Evolutionary conservation across 1,140 invertebrate genomes (phyloP), one percentile per base, ranked within the genome.

Genomic region (Penaeus indicus): DNA sequence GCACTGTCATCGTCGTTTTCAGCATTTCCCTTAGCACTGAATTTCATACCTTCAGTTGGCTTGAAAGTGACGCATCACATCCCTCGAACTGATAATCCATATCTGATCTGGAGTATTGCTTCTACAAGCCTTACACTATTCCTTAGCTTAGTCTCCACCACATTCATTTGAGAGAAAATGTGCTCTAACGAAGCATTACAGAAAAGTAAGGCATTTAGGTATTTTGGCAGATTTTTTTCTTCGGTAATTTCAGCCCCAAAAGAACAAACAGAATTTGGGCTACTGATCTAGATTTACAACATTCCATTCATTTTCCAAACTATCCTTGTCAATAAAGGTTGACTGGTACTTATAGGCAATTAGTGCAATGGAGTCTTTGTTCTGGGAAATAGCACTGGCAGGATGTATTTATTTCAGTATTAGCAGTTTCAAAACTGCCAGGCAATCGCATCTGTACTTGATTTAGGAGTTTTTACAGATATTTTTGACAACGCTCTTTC

Each of bases 401-500:
- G 84, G 78, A n/a, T 80, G 78, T 21, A 80, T 42, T 47, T 47
- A 42, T n/a, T 42, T 80, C 25, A 84, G 32, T 47, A 75, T 47
- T 18, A 85, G 84, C 67, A n/a, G 54, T 75, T 22, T 75, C 84
- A 72, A 77, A 27, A 85, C 77, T 85, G 18, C 54, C 67, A 42
- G 64, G 32, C 25, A 85, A 75, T 19, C 84, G 18, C 69, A 42
- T 75, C 27, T 75, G 69, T 22, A 85, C 84, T 47, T 85, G 64
- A 47, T 25, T 85, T 42, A 75, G 25, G 64, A 85, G 64, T 75
- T 85, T 69, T 42, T 75, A 21, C 42, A 85, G 21, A 54, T 47
- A 72, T 27, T 19, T 75, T 75, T 47, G 72, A 47, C 84, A 85
- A 75, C 84, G 64, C 69, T 85, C 67, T 85, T 85, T 85, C 25